A percentile compares a stretch with the other conserved stretches of the same genome.
Conservation (phyloP, 1,140 invertebrate genomes). For the Zophobas atratus region DNA sequence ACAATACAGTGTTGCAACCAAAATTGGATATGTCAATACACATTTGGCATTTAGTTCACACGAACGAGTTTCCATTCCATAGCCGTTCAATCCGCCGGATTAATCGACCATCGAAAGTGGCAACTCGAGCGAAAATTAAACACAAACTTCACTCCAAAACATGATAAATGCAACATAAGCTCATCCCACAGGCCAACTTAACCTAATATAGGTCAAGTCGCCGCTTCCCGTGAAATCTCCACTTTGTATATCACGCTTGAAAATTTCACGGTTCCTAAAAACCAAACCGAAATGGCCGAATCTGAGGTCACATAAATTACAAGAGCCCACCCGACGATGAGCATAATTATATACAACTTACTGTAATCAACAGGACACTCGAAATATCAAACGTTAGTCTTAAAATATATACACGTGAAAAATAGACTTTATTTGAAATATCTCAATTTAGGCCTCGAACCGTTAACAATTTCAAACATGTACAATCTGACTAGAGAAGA, state of each 20-base stretch:
- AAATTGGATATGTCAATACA: constrained; percentile 37
- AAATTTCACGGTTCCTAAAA: constrained; percentile 1
- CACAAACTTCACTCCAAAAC: constrained; percentile 8
- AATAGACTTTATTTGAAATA: constrained; percentile 51
- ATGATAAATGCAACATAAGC: constrained; percentile 37
- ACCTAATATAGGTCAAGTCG: constrained; percentile 37
- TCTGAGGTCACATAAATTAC: constrained; percentile 17
- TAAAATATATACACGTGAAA: constrained; percentile 53
- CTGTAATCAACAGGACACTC: constrained; percentile 25
- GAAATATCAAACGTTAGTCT: constrained; percentile 11
- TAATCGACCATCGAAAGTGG: no score
- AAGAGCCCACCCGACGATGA: background rate
- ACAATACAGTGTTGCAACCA: constrained; percentile 28
- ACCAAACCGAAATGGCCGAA: background rate
- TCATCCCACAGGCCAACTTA: background rate
- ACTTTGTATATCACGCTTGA: background rate
- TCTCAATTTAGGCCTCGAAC: constrained; percentile 49
- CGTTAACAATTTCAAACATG: constrained; percentile 49
- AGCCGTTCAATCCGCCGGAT: no score
- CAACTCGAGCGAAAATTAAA: background rate
- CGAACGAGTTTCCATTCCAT: background rate
- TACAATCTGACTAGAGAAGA: constrained; percentile 57
- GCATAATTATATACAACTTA: constrained; percentile 19
- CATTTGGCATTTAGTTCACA: constrained; percentile 41
- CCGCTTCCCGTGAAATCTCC: background rate